Evolutionary conservation across 2,113 vertebrate species (phyloP), one percentile per base, ranked within the genome.

Genomic region (Collichthys lucidus): DNA sequence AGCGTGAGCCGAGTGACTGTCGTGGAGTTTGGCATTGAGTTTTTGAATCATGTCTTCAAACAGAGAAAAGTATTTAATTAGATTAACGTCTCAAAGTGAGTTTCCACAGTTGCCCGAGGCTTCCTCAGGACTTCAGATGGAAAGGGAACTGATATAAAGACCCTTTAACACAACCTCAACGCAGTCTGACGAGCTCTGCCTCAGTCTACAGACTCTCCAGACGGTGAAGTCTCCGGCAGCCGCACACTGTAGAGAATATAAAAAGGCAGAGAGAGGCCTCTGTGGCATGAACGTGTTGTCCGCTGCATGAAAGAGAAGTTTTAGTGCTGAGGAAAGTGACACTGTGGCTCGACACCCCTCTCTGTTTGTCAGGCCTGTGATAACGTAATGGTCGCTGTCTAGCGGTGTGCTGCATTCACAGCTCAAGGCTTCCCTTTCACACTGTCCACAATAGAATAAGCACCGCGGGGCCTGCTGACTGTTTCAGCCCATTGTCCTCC

Each of bases 391-490:
- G 66, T 47, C 0, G 60, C 81, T 64, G 64, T 80, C 71, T 81
- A 63, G 83, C 70, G 72, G 71, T 12, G 77, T 12, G 56, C 75
- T 86, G 75, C 40, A 77, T 88, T 86, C 89, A 88, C 84, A 67
- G 89, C 72, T 74, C 26, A 50, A 56, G 42, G 79, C 72, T 80
- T 72, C 84, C 82, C 50, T 85, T 85, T 87, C 84, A 91, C 77
- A 71, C 78, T 2, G 72, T 29, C 81, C 68, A 90, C 82, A 88
- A 86, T 56, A 40, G 83, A 80, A 77, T 64, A 74, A 86, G 74
- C 80, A 63, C 67, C 1, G 55, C 35, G 65, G 26, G 56, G 60
- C 44, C 63, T 61, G 60, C 64, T 31, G 68, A 46, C 80, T 52
- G 49, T 52, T 66, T 35, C 68, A 70, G 59, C 57, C 68, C 42